Percentiles rank a stretch among this genome's conserved stretches.
phyloP scores from a whole-genome alignment of 2,113 vertebrate genomes.

The Panthera leo region DNA sequence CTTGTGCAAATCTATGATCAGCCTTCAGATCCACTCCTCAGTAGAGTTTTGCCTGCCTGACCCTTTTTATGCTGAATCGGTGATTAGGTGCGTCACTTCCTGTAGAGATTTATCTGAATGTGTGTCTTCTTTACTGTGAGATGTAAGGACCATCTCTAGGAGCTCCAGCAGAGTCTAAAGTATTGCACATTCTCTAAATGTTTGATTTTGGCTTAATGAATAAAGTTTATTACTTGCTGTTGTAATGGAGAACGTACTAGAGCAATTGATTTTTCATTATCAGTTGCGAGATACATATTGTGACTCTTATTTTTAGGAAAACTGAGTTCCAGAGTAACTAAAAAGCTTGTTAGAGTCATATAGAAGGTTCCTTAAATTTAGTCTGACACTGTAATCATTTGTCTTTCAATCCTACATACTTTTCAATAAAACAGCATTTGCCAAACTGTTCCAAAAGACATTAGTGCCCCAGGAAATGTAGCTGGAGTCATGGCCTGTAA shows the following conservation, averaged over 20 bases:
- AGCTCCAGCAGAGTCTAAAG: background rate
- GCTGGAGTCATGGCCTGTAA: background rate
- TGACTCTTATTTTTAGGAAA: slow-evolving; percentile 16
- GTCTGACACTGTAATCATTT: background rate
- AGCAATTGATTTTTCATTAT: background rate
- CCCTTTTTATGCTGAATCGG: background rate
- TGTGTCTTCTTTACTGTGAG: background rate
- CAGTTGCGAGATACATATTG: background rate
- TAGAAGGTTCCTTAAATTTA: slow-evolving; percentile 15
- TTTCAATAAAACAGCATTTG: background rate
- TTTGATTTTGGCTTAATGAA: slow-evolving; percentile 6
- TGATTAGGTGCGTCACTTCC: background rate
- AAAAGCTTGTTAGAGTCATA: background rate
- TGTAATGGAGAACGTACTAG: background rate
- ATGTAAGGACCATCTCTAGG: background rate
- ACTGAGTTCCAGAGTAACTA: background rate
- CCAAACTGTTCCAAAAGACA: background rate
- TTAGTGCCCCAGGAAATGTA: background rate
- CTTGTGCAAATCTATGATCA: background rate
- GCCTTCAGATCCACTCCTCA: background rate
- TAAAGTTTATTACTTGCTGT: background rate
- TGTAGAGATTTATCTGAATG: background rate
- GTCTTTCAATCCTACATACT: background rate
- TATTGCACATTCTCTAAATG: background rate
- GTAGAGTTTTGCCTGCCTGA: background rate